Percentiles rank a stretch among this genome's conserved stretches.
Conservation (phyloP, 2,888 invertebrate species). For the Bellardia pandia region DNA sequence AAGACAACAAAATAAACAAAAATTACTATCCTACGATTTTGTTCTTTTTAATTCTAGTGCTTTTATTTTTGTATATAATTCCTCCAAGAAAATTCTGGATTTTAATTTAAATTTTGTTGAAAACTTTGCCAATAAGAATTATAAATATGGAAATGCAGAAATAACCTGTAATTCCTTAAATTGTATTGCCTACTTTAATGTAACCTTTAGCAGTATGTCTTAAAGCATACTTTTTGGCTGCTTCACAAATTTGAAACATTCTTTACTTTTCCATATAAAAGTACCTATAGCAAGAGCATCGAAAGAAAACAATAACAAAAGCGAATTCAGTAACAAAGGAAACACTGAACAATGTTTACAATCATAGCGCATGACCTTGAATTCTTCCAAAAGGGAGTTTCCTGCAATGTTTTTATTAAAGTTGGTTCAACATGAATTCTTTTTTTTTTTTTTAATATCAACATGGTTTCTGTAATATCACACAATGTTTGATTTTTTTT, state of each 20-base stretch:
- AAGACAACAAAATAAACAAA: neutral
- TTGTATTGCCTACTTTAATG: neutral
- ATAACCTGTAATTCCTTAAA: neutral
- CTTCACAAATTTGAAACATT: neutral
- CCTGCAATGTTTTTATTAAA: slow-evolving; percentile 29
- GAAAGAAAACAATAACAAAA: neutral
- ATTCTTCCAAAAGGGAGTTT: slow-evolving; percentile 69
- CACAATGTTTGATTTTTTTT: neutral
- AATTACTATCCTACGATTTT: slow-evolving; percentile 3
- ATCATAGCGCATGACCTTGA: slow-evolving; percentile 75
- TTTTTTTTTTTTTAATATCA: slow-evolving; percentile 4
- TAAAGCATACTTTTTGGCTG: slow-evolving; percentile 1
- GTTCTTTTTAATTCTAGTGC: neutral
- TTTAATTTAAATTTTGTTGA: neutral
- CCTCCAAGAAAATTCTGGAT: neutral
- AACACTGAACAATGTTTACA: neutral
- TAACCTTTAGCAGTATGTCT: neutral
- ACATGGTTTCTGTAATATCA: neutral
- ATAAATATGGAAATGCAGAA: neutral
- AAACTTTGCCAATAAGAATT: too few species aligned
- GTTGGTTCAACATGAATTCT: slow-evolving; percentile 4
- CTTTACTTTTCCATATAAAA: neutral
- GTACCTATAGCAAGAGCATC: neutral
- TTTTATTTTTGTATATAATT: neutral
- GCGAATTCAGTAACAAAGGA: neutral